These are phyloP conservation scores for Leptonema lineaticorne DNA, from an alignment of 1,140 invertebrate genomes.

Conservation along the genomic window DNA sequence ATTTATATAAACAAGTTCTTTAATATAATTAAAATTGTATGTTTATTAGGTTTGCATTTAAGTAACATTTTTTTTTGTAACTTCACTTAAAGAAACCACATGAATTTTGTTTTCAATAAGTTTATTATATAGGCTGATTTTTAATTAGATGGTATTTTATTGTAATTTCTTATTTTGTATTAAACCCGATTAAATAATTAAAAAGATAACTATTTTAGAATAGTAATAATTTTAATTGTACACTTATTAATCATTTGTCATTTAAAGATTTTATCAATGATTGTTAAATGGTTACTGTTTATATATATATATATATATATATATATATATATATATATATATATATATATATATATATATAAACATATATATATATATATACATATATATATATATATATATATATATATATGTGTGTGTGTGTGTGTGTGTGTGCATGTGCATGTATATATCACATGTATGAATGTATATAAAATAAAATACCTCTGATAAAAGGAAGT, in stretches of 20 bases:
- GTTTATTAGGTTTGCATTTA: not conserved
- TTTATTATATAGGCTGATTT: not conserved
- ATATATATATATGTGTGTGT: too few relatives aligned
- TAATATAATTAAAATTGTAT: not conserved
- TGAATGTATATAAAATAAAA: too few relatives aligned
- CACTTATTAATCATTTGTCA: not conserved
- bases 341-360: not conserved
- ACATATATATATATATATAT: not conserved
- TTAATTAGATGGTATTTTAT: not conserved
- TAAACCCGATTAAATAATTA: not conserved
- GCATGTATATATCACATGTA: too few relatives aligned
- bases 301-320: conserved; percentile 11
- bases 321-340: not conserved
- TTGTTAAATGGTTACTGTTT: conserved; percentile 34
- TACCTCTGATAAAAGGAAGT: too few relatives aligned
- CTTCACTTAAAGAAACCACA: not conserved
- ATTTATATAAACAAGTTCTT: not conserved
- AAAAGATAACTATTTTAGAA: not conserved
- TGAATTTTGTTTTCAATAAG: not conserved
- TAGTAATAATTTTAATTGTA: not conserved
- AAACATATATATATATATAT: not conserved
- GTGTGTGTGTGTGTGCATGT: too few relatives aligned
- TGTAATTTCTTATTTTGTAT: not conserved
- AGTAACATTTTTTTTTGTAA: not conserved
- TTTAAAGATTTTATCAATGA: conserved; percentile 21